phyloP scores from a whole-genome alignment of 2,797 vertebrate genomes.

The Iguana delicatissima region DNA sequence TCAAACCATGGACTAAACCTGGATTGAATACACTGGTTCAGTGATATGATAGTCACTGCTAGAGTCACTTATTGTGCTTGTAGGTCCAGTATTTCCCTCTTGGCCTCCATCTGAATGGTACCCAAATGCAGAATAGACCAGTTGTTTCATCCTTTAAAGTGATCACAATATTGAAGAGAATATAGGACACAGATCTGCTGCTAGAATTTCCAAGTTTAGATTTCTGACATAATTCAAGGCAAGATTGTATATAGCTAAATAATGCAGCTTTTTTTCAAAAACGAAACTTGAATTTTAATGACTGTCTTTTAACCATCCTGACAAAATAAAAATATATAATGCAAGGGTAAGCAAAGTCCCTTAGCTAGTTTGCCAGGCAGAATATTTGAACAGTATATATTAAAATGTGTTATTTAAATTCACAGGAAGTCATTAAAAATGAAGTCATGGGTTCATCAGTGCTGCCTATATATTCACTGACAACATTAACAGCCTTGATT shows the following conservation, averaged over 20 bases:
- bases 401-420: constrained; percentile 58
- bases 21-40: no score
- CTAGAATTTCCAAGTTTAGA: not conserved
- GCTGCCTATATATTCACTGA: constrained; percentile 20
- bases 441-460: constrained; percentile 52
- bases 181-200: no score
- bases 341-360: constrained; percentile 49
- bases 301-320: constrained; percentile 34
- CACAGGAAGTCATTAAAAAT: constrained; percentile 56
- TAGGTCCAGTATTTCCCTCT: no score
- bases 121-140: not conserved
- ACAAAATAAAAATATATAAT: constrained; percentile 48
- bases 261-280: not conserved
- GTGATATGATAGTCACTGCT: not conserved
- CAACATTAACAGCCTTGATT: constrained; percentile 27
- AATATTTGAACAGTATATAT: constrained; percentile 51
- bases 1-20: no score
- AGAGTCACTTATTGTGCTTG: not conserved
- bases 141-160: not conserved
- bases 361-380: constrained; percentile 4
- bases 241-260: not conserved
- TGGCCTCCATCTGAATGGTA: not conserved
- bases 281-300: constrained; percentile 50
- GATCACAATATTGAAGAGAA: no score
- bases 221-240: not conserved